These are phyloP conservation scores for Cancer borealis DNA, from an alignment of 2,888 invertebrate genomes.

Conservation along the genomic window DNA sequence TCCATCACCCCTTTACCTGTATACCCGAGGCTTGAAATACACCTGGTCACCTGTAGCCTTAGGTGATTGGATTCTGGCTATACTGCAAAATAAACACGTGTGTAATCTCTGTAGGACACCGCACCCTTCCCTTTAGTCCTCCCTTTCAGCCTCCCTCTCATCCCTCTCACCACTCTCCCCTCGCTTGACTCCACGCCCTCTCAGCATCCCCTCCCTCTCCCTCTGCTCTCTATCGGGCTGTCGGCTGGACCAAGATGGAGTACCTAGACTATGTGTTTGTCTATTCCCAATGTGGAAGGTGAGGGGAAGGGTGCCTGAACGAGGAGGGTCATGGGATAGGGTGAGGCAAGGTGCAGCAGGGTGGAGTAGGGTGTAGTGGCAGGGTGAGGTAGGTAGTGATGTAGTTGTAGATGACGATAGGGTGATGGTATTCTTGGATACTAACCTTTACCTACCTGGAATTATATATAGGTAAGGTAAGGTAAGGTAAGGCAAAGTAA, in stretches of 20 bases:
- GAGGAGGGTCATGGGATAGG: neutral
- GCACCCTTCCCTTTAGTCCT: neutral
- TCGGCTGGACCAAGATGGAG: neutral
- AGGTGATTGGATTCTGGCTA: neutral
- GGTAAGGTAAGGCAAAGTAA: neutral
- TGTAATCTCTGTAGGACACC: neutral
- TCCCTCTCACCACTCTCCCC: neutral
- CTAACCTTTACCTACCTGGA: too few relatives aligned
- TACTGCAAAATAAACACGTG: neutral
- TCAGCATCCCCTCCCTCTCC: neutral
- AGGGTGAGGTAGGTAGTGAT: neutral
- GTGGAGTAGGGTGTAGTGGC: neutral
- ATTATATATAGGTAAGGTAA: neutral
- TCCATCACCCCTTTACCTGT: neutral
- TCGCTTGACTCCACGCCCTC: neutral
- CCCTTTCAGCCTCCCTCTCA: neutral
- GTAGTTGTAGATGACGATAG: neutral
- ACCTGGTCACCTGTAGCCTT: neutral
- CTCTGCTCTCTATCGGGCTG: neutral
- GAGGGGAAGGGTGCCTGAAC: neutral
- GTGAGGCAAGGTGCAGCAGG: neutral
- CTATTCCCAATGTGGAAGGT: neutral
- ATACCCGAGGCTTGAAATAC: neutral
- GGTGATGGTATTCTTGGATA: neutral
- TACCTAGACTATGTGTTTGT: neutral